A percentile compares a stretch with the other conserved stretches of the same genome.
Evolutionary conservation across 2,888 invertebrate genomes (phyloP).

Genomic region (Pammene fasciana): DNA sequence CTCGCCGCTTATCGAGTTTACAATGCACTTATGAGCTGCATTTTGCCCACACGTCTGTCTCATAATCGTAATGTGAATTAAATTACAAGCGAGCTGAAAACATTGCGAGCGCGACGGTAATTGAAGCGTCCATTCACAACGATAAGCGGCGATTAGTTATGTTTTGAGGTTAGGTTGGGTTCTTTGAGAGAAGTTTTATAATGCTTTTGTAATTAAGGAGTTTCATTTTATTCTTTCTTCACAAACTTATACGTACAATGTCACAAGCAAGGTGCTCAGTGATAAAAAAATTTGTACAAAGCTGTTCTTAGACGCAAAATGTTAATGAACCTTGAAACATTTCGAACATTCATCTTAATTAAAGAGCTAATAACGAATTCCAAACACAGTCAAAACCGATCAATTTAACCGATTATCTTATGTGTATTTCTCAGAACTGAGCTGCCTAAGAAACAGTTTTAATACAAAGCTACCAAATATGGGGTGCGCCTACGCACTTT

Average conservation of each 20-base stretch:
- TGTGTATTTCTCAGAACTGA: slow-evolving; percentile 28
- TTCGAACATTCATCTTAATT: slow-evolving; percentile 18
- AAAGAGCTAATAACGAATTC: slow-evolving; percentile 7
- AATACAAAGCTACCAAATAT: slow-evolving; percentile 35
- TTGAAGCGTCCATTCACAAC: slow-evolving; percentile 34
- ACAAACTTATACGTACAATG: too few species aligned
- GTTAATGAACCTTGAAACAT: slow-evolving; percentile 15
- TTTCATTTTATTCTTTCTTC: not conserved
- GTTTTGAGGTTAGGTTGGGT: not conserved
- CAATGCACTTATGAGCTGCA: slow-evolving; percentile 78
- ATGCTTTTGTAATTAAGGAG: not conserved
- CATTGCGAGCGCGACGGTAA: slow-evolving; percentile 38
- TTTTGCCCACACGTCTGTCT: slow-evolving; percentile 74
- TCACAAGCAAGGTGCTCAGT: too few species aligned
- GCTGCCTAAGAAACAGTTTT: slow-evolving; percentile 26
- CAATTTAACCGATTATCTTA: slow-evolving; percentile 29
- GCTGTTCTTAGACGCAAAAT: not conserved
- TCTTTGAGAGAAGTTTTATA: slow-evolving; percentile 13
- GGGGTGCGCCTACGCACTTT: slow-evolving; percentile 39
- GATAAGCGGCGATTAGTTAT: slow-evolving; percentile 33
- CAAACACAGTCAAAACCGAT: slow-evolving; percentile 27
- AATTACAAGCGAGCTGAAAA: slow-evolving; percentile 74
- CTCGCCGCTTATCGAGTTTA: slow-evolving; percentile 80
- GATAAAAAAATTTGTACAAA: not conserved
- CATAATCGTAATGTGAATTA: slow-evolving; percentile 71